phyloP scores from a whole-genome alignment of 2,797 vertebrate species.

The Gymnothorax javanicus region DNA sequence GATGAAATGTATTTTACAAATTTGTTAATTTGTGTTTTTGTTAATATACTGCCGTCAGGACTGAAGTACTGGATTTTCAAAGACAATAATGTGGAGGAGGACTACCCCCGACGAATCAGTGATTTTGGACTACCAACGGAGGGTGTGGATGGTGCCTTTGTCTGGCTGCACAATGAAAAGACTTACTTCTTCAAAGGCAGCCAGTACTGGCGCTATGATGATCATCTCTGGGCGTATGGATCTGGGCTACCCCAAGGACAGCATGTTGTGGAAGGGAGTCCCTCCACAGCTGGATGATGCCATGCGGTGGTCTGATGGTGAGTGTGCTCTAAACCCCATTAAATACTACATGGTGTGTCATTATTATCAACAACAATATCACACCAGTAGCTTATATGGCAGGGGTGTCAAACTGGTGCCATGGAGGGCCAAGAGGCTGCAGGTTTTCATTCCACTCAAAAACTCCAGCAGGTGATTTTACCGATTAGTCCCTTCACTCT shows the following conservation, averaged over 20 bases:
- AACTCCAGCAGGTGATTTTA: no score
- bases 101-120: slow-evolving; percentile 87
- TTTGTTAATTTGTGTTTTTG: no score
- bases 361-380: background rate
- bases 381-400: background rate
- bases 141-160: slow-evolving; percentile 87
- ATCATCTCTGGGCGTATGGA: slow-evolving; percentile 89
- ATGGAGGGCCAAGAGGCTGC: no score
- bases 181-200: slow-evolving; percentile 97
- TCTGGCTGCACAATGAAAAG: slow-evolving; percentile 94
- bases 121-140: slow-evolving; percentile 91
- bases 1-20: background rate
- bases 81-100: slow-evolving; percentile 93
- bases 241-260: slow-evolving; percentile 86
- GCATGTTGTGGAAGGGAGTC: slow-evolving; percentile 86
- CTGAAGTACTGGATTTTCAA: slow-evolving; percentile 96
- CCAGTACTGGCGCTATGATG: slow-evolving; percentile 90
- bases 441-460: no score
- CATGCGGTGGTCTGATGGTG: slow-evolving; percentile 96
- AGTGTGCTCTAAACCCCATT: slow-evolving; percentile 50
- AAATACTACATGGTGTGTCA: background rate
- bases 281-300: slow-evolving; percentile 86
- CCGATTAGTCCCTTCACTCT: no score
- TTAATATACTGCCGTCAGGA: slow-evolving; percentile 67
- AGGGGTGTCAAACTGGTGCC: no score